Base-by-base conservation (phyloP, 2,113 vertebrate species). In the Connochaetes taurinus region DNA sequence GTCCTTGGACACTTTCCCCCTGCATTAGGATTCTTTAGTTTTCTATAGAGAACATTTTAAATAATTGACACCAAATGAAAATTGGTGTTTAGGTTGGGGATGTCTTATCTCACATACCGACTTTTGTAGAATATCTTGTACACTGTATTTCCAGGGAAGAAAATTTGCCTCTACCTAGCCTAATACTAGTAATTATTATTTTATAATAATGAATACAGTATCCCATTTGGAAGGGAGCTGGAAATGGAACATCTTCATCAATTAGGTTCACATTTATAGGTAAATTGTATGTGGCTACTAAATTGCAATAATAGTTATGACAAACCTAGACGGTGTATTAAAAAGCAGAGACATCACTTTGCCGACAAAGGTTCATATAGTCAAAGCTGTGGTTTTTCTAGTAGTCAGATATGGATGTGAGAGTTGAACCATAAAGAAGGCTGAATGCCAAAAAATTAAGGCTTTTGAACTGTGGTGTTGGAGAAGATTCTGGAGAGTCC, bases 21-120 rank as follows among this genome's bases (percentile, higher is more conserved):
- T 92, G 53, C 33, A 27, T 95, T 95, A 57, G 13, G 29, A 64
- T 90, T 94, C 87, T 92, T 97, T 78, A 55, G 58, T n/a, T 96
- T 96, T 93, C 57, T 82, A 55, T 14, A 81, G 31, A 96, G 52
- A 87, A 1, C 16, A 88, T 88, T 93, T 95, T 81, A 95, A 67
- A 81, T 92, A 78, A 80, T 15, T 78, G 21, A 71, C 10, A 16
- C n/a, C 19, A 50, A 45, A 83, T 81, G 52, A 95, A 97, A 94
- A 96, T 67, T 91, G 91, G 29, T 80, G 55, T 89, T 84, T 81
- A 80, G 52, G 52, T 87, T 86, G 50, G 52, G 40, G 47, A 10
- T 91, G 94, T 95, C 47, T 87, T 86, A 87, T 50, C 21, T 25
- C 10, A 91, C 21, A 92, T 64, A 91, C 12, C 7, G 55, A 60